Base-by-base conservation (phyloP, 2,113 vertebrate species). In the Enhydra lutris region DNA sequence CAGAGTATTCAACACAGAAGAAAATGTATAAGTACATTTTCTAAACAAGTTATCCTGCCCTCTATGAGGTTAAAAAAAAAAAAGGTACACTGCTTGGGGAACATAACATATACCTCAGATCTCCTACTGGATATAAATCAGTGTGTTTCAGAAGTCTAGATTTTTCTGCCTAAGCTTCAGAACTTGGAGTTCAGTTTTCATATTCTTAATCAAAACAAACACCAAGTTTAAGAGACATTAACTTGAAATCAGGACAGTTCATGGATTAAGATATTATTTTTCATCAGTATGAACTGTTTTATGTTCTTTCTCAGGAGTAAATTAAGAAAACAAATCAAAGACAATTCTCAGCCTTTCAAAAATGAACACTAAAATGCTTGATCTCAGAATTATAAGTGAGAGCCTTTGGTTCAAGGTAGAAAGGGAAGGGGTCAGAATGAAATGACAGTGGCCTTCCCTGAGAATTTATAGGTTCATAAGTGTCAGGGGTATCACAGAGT, bases 51-150 rank as follows among this genome's bases (percentile, higher is more conserved):
- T 50, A 89, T 89, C 76, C 31, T 71, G n/a, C 45, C 59, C 95
- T 95, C 79, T 74, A 82, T 39, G 57, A 92, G 45, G 81, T 91
- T 92, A 47, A 76, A 88, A 76, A 88, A 69, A 50, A 50, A 50
- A 50, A 50, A 50, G 69, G 11, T 34, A 26, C 6, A 1, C 79
- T 81, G 23, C 52, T 57, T 83, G 8, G 21, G 26, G 9, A 71
- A 97, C 95, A 95, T 79, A 95, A 85, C 36, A 65, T 63, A 57
- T 63, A 78, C 9, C 52, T 95, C 63, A 83, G 47, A 97, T 79
- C 34, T 29, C 47, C 42, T 67, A 45, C 26, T 47, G 90, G 55
- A 89, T 76, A 63, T 14, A 93, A 96, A 93, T 71, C 36, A 92
- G 3, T 94, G 63, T 57, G 47, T 73, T 88, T 87, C 11, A 78